Conservation (phyloP, 1,140 invertebrate species). For the Drosophila murphyi region DNA sequence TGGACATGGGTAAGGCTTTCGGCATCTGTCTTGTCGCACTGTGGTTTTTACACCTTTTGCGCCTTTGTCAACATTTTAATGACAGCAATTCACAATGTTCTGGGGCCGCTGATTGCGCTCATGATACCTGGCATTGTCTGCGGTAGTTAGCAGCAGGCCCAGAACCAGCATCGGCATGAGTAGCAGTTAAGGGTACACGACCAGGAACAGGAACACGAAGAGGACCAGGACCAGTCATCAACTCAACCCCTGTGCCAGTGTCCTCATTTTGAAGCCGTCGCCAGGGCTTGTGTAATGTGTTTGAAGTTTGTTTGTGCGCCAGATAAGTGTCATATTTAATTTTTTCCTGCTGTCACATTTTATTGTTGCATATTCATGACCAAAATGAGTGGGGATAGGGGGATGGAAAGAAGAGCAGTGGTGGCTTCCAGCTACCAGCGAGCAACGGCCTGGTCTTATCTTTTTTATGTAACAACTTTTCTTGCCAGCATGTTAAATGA, state of each 20-base stretch:
- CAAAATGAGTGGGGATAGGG: slow-evolving; percentile 5
- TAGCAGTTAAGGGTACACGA: too few relatives aligned
- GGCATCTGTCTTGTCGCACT: slow-evolving; percentile 33
- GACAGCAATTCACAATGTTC: slow-evolving; percentile 79
- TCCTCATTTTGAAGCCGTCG: not conserved
- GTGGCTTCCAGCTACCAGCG: not conserved
- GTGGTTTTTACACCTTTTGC: slow-evolving; percentile 77
- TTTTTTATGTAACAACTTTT: slow-evolving; percentile 73
- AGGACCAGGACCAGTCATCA: slow-evolving; percentile 5
- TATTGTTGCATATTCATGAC: slow-evolving; percentile 75
- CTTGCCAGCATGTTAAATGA: slow-evolving; percentile 34
- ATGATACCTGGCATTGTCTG: slow-evolving; percentile 73
- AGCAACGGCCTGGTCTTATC: slow-evolving; percentile 49
- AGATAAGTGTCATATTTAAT: slow-evolving; percentile 78
- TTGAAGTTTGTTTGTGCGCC: slow-evolving; percentile 64
- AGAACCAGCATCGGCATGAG: not conserved
- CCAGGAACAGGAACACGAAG: not conserved
- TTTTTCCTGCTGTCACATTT: slow-evolving; percentile 59
- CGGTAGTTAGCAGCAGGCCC: slow-evolving; percentile 1
- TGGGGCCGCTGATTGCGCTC: slow-evolving; percentile 59
- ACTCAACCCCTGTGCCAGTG: slow-evolving; percentile 2
- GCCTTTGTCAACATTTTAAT: slow-evolving; percentile 84
- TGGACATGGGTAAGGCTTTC: slow-evolving; percentile 2
- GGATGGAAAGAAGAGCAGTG: not conserved
- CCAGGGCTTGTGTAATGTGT: slow-evolving; percentile 43